Evolutionary conservation across 2,797 vertebrate genomes (phyloP).

Genomic region (Onychomys arenicola): DNA sequence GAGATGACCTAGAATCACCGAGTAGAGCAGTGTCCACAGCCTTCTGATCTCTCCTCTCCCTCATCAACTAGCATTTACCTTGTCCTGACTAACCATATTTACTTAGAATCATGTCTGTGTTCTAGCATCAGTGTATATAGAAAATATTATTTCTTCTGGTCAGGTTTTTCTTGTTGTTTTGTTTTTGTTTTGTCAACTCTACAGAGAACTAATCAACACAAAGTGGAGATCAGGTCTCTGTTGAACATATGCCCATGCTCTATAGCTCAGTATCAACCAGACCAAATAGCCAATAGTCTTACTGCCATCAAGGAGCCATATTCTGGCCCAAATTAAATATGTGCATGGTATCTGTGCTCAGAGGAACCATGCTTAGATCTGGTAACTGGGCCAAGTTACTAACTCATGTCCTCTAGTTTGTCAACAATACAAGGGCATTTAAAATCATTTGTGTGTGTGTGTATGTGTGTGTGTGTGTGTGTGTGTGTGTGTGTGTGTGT

Average conservation of each 20-base stretch:
- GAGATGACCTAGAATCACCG: background rate
- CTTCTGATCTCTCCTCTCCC: background rate
- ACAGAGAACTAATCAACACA: background rate
- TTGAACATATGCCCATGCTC: background rate
- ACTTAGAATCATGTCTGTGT: background rate
- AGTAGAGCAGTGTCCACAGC: background rate
- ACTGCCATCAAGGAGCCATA: background rate
- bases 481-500: background rate
- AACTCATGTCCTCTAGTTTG: constrained; percentile 8
- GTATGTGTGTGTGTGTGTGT: background rate
- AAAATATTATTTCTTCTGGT: background rate
- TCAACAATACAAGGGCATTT: background rate
- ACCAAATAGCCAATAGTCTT: background rate
- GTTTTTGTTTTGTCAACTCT: background rate
- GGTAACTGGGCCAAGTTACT: background rate
- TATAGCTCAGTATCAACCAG: background rate
- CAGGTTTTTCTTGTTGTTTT: background rate
- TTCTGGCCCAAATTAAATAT: background rate
- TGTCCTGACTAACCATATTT: background rate
- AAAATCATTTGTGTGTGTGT: background rate
- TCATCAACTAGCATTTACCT: background rate
- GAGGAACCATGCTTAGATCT: background rate
- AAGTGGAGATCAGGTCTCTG: background rate
- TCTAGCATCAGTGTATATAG: background rate
- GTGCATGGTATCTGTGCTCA: background rate